Base-by-base conservation (phyloP, 2,797 vertebrate genomes). In the Bufotes viridis region DNA sequence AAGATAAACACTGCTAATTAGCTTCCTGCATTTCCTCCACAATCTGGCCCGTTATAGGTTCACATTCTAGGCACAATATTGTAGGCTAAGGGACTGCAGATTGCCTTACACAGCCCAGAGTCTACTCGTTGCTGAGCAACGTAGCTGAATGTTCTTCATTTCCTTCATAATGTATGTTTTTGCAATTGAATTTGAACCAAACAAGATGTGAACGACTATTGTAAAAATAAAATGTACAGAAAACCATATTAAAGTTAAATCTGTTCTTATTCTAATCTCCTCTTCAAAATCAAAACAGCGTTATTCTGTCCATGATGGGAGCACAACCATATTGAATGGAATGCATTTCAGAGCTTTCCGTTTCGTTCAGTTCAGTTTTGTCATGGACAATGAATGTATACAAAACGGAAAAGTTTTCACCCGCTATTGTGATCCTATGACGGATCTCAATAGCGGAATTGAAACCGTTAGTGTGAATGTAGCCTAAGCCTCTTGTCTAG, bases 61-160 rank as follows among this genome's bases (percentile, higher is more conserved):
- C 34, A 81, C 58, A 51, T 81, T 81, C 18, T 13, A 81, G 34
- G n/a, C 42, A 70, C 14, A 70, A 53, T 67, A 51, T 42, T 65
- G 42, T 63, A 65, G 20, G 42, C 58, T 22, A 49, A 81, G 20
- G 49, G 53, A 65, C 2, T 81, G 18, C 58, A 63, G 29, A 81
- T 65, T 63, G 79, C 60, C 79, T 63, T 26, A 26, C 26, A 58
- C 14, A 29, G 26, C 18, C 24, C 78, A 80, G 12, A 60, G 34
- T 63, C 29, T 12, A 65, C 60, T 81, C 49, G 79, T 81, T 65
- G 79, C 79, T 49, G 18, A 81, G 79, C 79, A 81, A 81, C 79
- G 8, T 6, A 22, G 58, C 18, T 8, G 18, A n/a, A n/a, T 65
- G 29, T 42, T 63, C 61, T 22, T 65, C 58, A 81, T 81, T 81